Conservation (phyloP, 2,888 invertebrate genomes). For the Caenorhabditis zanzibari region DNA sequence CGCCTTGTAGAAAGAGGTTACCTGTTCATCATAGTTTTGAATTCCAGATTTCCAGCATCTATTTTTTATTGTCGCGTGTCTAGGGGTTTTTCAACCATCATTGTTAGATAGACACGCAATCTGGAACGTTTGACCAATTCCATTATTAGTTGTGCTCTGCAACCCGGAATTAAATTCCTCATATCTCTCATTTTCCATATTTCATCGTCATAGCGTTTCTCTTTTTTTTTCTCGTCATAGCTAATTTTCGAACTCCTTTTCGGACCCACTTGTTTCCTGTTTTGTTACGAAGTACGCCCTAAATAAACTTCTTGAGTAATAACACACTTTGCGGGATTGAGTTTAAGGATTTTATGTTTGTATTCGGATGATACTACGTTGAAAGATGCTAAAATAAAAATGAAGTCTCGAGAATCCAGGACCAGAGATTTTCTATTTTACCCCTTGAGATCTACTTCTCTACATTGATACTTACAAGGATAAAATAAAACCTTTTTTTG, state of each 20-base stretch:
- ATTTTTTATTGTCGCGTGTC: too few relatives aligned
- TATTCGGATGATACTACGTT: background rate
- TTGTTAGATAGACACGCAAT: background rate
- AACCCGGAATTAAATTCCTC: slow-evolving; percentile 4
- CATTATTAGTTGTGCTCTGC: background rate
- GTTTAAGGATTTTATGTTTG: background rate
- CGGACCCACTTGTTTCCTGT: background rate
- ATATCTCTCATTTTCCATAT: background rate
- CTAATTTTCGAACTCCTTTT: slow-evolving; percentile 43
- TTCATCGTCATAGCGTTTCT: background rate
- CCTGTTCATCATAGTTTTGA: too few relatives aligned
- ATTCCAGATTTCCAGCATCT: too few relatives aligned
- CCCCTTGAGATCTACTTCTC: too few relatives aligned
- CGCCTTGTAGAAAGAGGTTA: too few relatives aligned
- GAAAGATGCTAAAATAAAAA: background rate
- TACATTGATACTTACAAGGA: too few relatives aligned
- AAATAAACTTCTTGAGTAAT: background rate
- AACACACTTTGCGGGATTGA: slow-evolving; percentile 33
- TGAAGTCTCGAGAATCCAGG: background rate
- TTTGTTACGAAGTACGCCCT: background rate
- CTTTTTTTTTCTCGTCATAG: slow-evolving; percentile 12
- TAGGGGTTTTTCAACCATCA: background rate
- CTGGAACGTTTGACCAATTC: background rate
- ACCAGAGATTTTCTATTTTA: too few relatives aligned
- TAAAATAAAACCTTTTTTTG: too few relatives aligned